Base-by-base conservation (phyloP, 2,797 vertebrate species). In the Epinephelus coioides region DNA sequence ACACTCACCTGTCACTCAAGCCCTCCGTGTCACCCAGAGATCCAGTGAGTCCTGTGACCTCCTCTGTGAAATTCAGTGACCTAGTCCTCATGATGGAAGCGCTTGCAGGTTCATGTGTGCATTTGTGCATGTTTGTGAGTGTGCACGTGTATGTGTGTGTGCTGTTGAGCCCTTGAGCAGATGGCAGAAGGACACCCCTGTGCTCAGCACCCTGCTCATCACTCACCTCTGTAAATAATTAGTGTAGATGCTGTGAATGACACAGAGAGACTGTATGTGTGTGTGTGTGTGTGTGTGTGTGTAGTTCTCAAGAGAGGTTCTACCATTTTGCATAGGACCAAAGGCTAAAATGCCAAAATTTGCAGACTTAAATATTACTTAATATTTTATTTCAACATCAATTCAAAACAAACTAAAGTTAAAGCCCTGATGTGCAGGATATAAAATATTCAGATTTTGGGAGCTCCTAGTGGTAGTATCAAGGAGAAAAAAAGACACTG, bases 131-230 rank as follows among this genome's bases (percentile, higher is more conserved):
- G 47, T 12, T 38, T 14, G 61, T 54, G 40, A 23, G 54, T 51
- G 47, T 61, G 53, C 40, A 43, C 9, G 15, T 18, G 56, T 65
- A 8, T 65, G 50, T 53, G 73, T n/a, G 40, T 76, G 55, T 47
- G 56, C 23, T 66, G 57, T 25, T 46, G 34, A 61, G 72, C 50
- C 38, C 44, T 46, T 70, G 72, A 84, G 47, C 84, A 89, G 82
- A 88, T 90, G 84, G 81, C 55, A 79, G 69, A 80, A 82, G 77
- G 83, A 89, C 88, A 68, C 60, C 68, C 56, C 38, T 67, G 70
- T 30, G 55, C 51, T 87, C 51, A 73, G 51, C 51, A 54, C 49
- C 27, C 4, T 38, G 46, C 60, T 57, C 47, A 46, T 82, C 75
- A 80, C 66, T 87, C 77, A 83, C 68, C 78, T 68, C 67, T 79